phyloP scores from a whole-genome alignment of 2,113 vertebrate species.

The Poeciliopsis prolifica region DNA sequence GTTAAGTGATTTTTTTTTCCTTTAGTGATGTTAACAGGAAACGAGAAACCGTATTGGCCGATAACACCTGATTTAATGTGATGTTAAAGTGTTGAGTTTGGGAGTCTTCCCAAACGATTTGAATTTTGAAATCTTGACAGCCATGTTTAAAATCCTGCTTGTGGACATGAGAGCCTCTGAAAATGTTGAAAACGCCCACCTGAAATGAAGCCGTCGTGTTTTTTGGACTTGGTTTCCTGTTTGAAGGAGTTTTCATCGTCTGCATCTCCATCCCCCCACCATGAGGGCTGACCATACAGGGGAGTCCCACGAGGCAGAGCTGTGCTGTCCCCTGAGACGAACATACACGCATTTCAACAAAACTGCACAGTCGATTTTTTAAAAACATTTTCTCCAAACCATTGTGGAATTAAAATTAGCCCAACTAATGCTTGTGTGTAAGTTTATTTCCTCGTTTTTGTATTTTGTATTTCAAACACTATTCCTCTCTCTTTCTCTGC shows the following conservation, averaged over 20 bases:
- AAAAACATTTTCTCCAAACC: constrained; percentile 3
- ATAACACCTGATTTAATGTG: neutral
- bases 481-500: neutral
- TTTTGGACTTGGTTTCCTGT: constrained; percentile 86
- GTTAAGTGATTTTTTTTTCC: neutral
- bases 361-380: neutral
- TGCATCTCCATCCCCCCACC: constrained; percentile 97
- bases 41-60: neutral
- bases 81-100: neutral
- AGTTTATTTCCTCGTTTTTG: no score
- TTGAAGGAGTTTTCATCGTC: constrained; percentile 91
- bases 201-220: constrained; percentile 79
- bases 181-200: constrained; percentile 73
- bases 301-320: constrained; percentile 93
- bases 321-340: constrained; percentile 81
- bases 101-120: neutral
- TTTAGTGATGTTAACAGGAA: neutral
- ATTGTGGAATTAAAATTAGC: constrained; percentile 22
- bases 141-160: neutral
- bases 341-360: constrained; percentile 19
- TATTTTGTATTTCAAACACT: neutral
- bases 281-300: constrained; percentile 95
- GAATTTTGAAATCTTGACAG: neutral
- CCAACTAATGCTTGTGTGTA: constrained; percentile 20
- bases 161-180: neutral